These are phyloP conservation scores for Porites lutea DNA, from an alignment of 64 coral and sea anemone genomes.

Conservation along the genomic window DNA sequence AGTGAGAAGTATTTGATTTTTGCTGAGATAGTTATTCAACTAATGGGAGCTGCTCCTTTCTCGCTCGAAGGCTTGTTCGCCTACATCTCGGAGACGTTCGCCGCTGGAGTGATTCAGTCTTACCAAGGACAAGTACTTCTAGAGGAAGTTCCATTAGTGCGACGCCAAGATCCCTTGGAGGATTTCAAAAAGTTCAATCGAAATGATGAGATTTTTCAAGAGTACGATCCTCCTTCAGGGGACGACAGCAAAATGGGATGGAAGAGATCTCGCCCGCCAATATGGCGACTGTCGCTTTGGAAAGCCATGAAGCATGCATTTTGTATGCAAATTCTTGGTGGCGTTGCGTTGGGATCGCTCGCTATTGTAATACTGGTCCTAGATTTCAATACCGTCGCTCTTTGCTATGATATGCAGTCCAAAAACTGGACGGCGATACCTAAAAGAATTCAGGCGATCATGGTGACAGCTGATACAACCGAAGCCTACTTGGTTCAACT, in stretches of 20 bases:
- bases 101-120: conserved; percentile 36
- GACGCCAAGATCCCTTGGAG: no score
- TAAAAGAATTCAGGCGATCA: conserved; percentile 30
- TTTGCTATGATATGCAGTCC: conserved; percentile 58
- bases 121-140: neutral
- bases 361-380: conserved; percentile 53
- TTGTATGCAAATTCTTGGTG: conserved; percentile 38
- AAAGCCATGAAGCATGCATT: conserved; percentile 23
- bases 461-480: conserved; percentile 33
- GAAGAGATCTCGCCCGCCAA: conserved; percentile 36
- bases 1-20: no score
- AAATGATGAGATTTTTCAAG: no score
- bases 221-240: conserved; percentile 51
- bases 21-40: no score
- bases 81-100: neutral
- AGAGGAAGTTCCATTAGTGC: no score
- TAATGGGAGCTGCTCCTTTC: neutral
- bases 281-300: conserved; percentile 26
- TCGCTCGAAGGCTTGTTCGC: conserved; percentile 11
- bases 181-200: no score
- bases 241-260: conserved; percentile 9
- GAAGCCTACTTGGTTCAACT: conserved; percentile 69
- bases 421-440: conserved; percentile 65
- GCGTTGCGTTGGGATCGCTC: conserved; percentile 30
- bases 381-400: conserved; percentile 75